Evolutionary conservation across 2,797 vertebrate species (phyloP).

Genomic region (Euthynnus affinis): DNA sequence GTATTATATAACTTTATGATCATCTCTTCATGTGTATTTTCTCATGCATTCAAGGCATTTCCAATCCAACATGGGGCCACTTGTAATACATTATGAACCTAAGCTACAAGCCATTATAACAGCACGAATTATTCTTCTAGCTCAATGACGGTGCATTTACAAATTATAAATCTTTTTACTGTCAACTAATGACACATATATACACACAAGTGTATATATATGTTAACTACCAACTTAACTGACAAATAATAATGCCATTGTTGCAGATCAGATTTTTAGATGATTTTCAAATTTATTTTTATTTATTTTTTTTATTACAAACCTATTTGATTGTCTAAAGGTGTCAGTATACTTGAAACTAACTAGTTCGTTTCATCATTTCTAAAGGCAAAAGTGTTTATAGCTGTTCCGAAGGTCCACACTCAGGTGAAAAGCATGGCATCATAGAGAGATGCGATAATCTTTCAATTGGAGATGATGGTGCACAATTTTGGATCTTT

Average conservation of each 20-base stretch:
- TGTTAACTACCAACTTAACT: neutral
- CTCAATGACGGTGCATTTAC: constrained; percentile 5
- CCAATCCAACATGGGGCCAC: neutral
- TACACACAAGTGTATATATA: neutral
- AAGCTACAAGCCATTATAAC: neutral
- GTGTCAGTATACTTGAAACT: neutral
- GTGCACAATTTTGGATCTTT: neutral
- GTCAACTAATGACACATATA: neutral
- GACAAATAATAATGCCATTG: constrained; percentile 12
- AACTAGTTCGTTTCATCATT: neutral
- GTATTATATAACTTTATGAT: neutral
- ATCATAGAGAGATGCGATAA: neutral
- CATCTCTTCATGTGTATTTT: neutral
- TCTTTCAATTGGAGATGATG: neutral
- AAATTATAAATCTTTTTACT: neutral
- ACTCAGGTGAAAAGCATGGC: too few relatives aligned
- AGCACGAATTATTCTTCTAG: neutral
- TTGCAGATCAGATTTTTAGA: neutral
- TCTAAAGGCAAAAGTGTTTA: too few relatives aligned
- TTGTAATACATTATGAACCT: constrained; percentile 12
- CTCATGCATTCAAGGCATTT: neutral
- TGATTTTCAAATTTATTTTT: neutral
- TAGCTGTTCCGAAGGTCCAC: too few relatives aligned
- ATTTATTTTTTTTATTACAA: neutral
- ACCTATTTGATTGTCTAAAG: neutral